Evolutionary conservation across 2,888 invertebrate species (phyloP).

Genomic region (Callosobruchus maculatus): DNA sequence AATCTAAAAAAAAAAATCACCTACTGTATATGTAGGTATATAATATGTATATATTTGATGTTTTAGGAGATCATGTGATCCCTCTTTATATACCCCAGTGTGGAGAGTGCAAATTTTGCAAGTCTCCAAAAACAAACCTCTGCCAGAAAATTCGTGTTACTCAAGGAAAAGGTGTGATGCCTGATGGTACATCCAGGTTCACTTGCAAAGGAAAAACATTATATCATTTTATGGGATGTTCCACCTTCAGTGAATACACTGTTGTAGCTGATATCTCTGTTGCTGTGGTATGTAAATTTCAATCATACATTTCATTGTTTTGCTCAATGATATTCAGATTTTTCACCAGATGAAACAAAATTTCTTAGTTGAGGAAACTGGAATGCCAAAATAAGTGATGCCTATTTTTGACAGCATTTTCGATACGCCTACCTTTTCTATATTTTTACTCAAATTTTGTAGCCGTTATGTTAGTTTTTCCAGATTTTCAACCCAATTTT

Average conservation of each 20-base stretch:
- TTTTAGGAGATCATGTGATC: constrained; percentile 87
- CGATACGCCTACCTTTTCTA: too few relatives aligned
- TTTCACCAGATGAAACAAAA: too few relatives aligned
- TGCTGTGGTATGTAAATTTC: constrained; percentile 67
- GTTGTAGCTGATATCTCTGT: constrained; percentile 93
- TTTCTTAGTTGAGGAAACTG: too few relatives aligned
- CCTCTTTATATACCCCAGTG: constrained; percentile 97
- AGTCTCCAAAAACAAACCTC: constrained; percentile 92
- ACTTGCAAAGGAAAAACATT: constrained; percentile 74
- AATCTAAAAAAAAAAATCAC: too few relatives aligned
- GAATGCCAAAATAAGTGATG: too few relatives aligned
- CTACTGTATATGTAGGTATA: too few relatives aligned
- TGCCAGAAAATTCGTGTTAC: constrained; percentile 88
- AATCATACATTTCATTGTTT: constrained; percentile 3
- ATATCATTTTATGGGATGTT: constrained; percentile 95
- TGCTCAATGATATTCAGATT: neutral
- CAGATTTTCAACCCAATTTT: too few relatives aligned
- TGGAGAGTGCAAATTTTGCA: constrained; percentile 93
- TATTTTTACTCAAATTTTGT: too few relatives aligned
- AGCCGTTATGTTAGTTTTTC: too few relatives aligned
- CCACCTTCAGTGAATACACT: constrained; percentile 91
- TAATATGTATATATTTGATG: neutral
- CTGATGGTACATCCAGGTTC: constrained; percentile 86
- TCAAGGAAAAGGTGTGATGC: constrained; percentile 87
- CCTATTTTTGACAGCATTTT: too few relatives aligned